These are phyloP conservation scores for Anguilla anguilla DNA, from an alignment of 2,797 vertebrate genomes.

Conservation along the genomic window DNA sequence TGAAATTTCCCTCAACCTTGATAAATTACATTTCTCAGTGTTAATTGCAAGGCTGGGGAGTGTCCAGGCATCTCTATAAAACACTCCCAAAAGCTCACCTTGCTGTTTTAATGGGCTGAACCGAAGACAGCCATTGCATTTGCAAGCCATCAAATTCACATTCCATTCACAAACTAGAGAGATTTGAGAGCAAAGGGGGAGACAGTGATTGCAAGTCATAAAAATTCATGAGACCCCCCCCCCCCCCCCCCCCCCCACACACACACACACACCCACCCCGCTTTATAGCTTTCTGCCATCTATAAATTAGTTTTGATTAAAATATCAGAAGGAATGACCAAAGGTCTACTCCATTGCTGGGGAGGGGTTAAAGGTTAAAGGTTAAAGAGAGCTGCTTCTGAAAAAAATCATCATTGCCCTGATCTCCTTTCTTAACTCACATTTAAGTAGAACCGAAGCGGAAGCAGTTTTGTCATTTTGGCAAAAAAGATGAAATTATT, in stretches of 20 bases:
- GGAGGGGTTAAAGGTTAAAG: slow-evolving; percentile 1
- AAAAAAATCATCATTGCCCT: background rate
- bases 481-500: background rate
- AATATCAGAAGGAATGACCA: slow-evolving; percentile 26
- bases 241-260: background rate
- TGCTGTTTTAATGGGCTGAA: background rate
- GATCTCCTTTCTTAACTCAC: background rate
- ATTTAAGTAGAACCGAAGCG: background rate
- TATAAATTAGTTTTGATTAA: slow-evolving; percentile 38
- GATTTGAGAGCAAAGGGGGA: slow-evolving; percentile 19
- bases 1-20: slow-evolving; percentile 10
- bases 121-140: background rate
- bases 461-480: slow-evolving; percentile 4
- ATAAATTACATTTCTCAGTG: slow-evolving; percentile 21
- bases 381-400: background rate
- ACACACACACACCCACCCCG: background rate
- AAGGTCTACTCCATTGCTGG: slow-evolving; percentile 24
- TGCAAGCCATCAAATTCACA: background rate
- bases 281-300: slow-evolving; percentile 32
- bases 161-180: slow-evolving; percentile 11
- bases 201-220: slow-evolving; percentile 31
- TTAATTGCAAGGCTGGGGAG: slow-evolving; percentile 20
- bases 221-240: slow-evolving; percentile 36
- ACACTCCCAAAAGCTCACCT: slow-evolving; percentile 17
- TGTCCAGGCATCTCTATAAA: slow-evolving; percentile 15